Conservation (phyloP, 2,888 invertebrate species). For the Ceriagrion tenellum region DNA sequence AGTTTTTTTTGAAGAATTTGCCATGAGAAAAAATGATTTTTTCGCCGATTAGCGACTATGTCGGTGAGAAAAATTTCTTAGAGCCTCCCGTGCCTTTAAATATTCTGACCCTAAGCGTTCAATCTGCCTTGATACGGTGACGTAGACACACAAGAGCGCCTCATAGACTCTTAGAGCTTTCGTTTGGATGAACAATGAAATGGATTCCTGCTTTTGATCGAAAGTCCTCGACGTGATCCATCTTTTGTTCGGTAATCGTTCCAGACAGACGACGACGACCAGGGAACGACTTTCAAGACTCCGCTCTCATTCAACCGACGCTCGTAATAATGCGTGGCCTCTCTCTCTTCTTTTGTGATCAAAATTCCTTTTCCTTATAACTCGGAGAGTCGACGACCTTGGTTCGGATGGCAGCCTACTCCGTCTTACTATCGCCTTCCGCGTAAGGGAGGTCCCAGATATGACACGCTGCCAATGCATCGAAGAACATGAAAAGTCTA, state of each 20-base stretch:
- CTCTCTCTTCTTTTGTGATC: neutral
- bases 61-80: no score
- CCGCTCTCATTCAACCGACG: neutral
- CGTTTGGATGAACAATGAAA: neutral
- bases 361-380: neutral
- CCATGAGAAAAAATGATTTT: no score
- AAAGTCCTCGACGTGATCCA: conserved; percentile 9
- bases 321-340: neutral
- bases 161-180: neutral
- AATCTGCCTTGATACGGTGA: neutral
- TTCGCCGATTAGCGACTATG: no score
- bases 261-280: neutral
- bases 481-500: no score
- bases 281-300: neutral
- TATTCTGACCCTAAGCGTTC: neutral
- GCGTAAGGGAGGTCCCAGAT: neutral
- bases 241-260: conserved; percentile 22
- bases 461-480: no score
- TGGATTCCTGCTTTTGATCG: conserved; percentile 3
- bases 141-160: neutral
- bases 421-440: neutral
- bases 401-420: neutral
- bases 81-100: no score
- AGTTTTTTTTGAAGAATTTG: no score
- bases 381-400: neutral